Conservation (phyloP, 2,113 vertebrate species). For the Syngnathus typhle region DNA sequence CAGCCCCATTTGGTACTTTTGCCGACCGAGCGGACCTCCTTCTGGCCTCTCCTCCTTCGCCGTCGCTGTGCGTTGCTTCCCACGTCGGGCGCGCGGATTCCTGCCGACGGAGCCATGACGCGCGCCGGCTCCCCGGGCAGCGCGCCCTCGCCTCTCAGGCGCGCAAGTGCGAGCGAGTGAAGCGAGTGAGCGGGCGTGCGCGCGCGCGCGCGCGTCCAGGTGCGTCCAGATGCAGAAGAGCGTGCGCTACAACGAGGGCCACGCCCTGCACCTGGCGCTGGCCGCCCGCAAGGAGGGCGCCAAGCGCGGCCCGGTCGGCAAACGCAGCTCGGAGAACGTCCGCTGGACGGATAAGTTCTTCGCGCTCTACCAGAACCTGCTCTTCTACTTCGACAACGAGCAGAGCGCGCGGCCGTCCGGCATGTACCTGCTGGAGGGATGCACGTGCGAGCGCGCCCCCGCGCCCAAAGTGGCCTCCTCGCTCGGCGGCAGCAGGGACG, state of each 20-base stretch:
- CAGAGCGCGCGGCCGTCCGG: slow-evolving; percentile 85
- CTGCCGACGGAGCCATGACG: background rate
- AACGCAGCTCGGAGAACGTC: slow-evolving; percentile 86
- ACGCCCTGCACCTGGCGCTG: slow-evolving; percentile 83
- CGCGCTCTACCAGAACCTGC: slow-evolving; percentile 89
- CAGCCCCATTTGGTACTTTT: slow-evolving; percentile 41
- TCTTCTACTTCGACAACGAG: slow-evolving; percentile 94
- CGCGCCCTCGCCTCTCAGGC: background rate
- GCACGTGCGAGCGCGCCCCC: slow-evolving; percentile 83
- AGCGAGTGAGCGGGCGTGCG: background rate
- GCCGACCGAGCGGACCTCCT: background rate
- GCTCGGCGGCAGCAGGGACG: slow-evolving; percentile 71
- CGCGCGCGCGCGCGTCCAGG: background rate
- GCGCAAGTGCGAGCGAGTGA: background rate
- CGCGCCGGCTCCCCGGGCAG: background rate
- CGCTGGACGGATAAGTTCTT: slow-evolving; percentile 95
- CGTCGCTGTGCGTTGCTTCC: background rate
- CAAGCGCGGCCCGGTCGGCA: slow-evolving; percentile 85
- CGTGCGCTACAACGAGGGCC: slow-evolving; percentile 92
- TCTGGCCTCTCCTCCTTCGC: background rate
- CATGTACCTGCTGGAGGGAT: slow-evolving; percentile 90
- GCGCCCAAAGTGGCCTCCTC: slow-evolving; percentile 68
- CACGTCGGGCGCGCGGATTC: background rate
- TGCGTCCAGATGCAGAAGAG: slow-evolving; percentile 85
- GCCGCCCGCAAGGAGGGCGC: slow-evolving; percentile 87